Percentiles rank a stretch among this genome's conserved stretches.
Conservation (phyloP, 1,140 invertebrate genomes). For the Bombus waltoni region DNA sequence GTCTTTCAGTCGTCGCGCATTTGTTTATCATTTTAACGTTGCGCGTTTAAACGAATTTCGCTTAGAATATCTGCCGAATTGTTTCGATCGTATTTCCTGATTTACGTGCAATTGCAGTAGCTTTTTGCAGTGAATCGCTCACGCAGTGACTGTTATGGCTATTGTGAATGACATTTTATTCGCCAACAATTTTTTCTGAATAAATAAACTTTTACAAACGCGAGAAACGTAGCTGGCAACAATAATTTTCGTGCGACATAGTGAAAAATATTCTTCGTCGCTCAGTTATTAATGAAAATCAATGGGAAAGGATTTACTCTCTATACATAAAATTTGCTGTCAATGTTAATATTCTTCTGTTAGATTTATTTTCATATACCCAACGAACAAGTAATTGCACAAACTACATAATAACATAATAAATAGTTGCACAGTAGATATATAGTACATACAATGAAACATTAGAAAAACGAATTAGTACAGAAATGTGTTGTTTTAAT, state of each 20-base stretch:
- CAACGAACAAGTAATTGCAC: neutral
- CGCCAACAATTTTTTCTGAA: too few relatives aligned
- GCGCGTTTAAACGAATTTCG: neutral
- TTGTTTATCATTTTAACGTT: conserved; percentile 1
- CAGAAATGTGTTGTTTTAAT: neutral
- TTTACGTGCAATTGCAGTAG: neutral
- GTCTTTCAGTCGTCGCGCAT: too few relatives aligned
- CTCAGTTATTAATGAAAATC: too few relatives aligned
- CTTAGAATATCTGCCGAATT: neutral
- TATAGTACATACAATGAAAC: neutral
- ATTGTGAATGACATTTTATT: neutral
- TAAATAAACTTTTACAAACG: neutral
- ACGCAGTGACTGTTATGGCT: too few relatives aligned
- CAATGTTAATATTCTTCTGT: too few relatives aligned
- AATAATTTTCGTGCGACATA: too few relatives aligned
- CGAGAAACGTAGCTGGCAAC: neutral
- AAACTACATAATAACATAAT: neutral
- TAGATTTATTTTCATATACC: neutral
- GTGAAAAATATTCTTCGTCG: too few relatives aligned
- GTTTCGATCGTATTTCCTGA: neutral
- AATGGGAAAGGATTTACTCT: too few relatives aligned
- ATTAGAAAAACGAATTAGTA: neutral
- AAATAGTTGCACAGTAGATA: neutral
- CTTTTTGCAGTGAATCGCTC: neutral
- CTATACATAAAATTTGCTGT: too few relatives aligned